Conservation (phyloP, 2,888 invertebrate genomes). For the Eristalis arbustorum region DNA sequence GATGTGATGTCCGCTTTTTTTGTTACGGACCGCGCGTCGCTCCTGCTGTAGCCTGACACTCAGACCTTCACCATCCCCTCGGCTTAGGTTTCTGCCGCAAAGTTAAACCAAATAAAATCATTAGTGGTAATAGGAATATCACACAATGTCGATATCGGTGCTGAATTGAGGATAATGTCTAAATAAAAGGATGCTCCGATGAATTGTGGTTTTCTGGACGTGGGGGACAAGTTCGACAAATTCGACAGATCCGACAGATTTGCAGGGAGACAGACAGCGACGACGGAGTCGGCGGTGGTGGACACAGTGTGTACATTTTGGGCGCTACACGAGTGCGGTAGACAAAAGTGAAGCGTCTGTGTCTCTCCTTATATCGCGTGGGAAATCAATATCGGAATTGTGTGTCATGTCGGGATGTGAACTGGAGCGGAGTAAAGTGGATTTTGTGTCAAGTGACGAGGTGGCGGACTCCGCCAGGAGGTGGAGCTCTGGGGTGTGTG, state of each 20-base stretch:
- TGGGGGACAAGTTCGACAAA: not conserved
- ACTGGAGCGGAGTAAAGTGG: conserved; percentile 68
- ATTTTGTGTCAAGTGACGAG: conserved; percentile 29
- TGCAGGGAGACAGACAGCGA: not conserved
- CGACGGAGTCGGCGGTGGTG: not conserved
- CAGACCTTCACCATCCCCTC: conserved; percentile 25
- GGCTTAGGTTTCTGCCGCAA: conserved; percentile 36
- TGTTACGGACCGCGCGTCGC: conserved; percentile 4
- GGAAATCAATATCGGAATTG: conserved; percentile 69
- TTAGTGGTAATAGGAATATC: conserved; percentile 67
- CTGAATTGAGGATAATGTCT: conserved; percentile 63
- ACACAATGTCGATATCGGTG: conserved; percentile 59
- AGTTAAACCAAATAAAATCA: conserved; percentile 70
- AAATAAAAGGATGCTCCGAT: conserved; percentile 58
- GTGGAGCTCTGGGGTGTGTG: not conserved
- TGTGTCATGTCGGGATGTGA: conserved; percentile 70
- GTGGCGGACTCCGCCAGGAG: not conserved
- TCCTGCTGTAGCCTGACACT: not conserved
- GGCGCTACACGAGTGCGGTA: not conserved
- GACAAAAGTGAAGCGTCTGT: conserved; percentile 21
- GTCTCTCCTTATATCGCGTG: conserved; percentile 57
- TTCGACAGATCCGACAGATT: conserved; percentile 3
- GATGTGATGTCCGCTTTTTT: conserved; percentile 9
- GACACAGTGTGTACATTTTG: conserved; percentile 32
- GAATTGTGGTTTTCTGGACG: conserved; percentile 12